Percentiles rank a stretch among this genome's conserved stretches.
These are phyloP conservation scores for Grapholita molesta DNA, from an alignment of 1,140 invertebrate genomes.

Conservation along the genomic window DNA sequence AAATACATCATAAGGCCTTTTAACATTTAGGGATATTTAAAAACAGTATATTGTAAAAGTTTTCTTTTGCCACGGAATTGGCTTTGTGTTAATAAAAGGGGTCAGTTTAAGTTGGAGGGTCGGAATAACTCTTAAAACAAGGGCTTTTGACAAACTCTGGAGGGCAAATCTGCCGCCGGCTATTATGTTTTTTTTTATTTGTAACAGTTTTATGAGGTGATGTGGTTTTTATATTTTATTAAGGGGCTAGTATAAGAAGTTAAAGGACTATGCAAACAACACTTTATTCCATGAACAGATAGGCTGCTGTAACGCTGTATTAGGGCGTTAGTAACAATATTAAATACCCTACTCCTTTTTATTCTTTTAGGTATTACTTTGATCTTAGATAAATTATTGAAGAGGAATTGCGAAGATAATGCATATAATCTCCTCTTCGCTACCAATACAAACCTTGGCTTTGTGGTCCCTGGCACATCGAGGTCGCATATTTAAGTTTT, in stretches of 20 bases:
- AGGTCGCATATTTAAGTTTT: slow-evolving; percentile 35
- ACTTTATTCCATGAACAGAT: too few relatives aligned
- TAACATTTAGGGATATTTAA: background rate
- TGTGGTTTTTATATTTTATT: slow-evolving; percentile 1
- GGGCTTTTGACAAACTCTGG: slow-evolving; percentile 52
- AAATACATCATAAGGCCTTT: background rate
- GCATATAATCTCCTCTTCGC: background rate
- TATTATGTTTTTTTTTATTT: slow-evolving; percentile 8
- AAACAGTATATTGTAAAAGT: background rate
- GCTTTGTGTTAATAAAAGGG: slow-evolving; percentile 13
- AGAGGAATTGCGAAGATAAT: too few relatives aligned
- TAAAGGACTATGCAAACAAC: background rate
- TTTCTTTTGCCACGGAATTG: background rate
- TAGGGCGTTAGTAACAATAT: too few relatives aligned
- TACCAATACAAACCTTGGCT: background rate
- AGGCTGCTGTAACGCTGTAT: too few relatives aligned
- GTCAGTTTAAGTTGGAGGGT: slow-evolving; percentile 37
- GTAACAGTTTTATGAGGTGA: slow-evolving; percentile 8
- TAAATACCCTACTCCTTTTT: too few relatives aligned
- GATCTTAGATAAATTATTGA: too few relatives aligned
- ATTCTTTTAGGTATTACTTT: too few relatives aligned
- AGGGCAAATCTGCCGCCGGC: slow-evolving; percentile 19
- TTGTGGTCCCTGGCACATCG: slow-evolving; percentile 11
- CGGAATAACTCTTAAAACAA: slow-evolving; percentile 47
- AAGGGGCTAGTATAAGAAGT: background rate